Conservation (phyloP, 2,888 invertebrate species). For the Camponotus fellah region DNA sequence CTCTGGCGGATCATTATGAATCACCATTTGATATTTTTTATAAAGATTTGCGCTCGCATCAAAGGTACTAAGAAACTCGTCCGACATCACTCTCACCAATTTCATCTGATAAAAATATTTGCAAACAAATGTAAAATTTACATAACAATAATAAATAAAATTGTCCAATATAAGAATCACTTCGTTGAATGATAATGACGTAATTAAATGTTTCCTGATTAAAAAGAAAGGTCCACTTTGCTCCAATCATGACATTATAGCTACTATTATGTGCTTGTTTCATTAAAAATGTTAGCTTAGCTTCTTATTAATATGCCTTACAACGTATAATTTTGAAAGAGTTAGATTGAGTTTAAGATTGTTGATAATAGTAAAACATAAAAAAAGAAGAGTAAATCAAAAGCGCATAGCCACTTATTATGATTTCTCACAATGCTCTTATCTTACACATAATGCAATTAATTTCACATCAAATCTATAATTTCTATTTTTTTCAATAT, state of each 20-base stretch:
- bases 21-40: slow-evolving; percentile 94
- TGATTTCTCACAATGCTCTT: not conserved
- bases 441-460: not conserved
- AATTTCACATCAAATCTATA: not conserved
- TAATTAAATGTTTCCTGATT: not conserved
- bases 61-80: slow-evolving; percentile 84
- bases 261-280: not conserved
- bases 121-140: slow-evolving; percentile 22
- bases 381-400: not conserved
- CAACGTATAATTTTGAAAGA: not conserved
- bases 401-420: slow-evolving; percentile 17
- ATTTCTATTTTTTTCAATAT: not conserved
- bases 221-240: slow-evolving; percentile 76
- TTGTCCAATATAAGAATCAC: not conserved
- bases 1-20: slow-evolving; percentile 93
- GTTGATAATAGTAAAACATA: not conserved
- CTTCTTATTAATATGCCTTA: not conserved
- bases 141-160: not conserved
- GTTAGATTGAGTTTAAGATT: not conserved
- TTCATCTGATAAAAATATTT: slow-evolving; percentile 88
- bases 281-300: not conserved
- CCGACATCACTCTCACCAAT: slow-evolving; percentile 89
- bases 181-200: not conserved
- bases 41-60: slow-evolving; percentile 88
- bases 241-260: slow-evolving; percentile 72